phyloP scores from a whole-genome alignment of 2,113 vertebrate species.

The Oceanodroma tethys region DNA sequence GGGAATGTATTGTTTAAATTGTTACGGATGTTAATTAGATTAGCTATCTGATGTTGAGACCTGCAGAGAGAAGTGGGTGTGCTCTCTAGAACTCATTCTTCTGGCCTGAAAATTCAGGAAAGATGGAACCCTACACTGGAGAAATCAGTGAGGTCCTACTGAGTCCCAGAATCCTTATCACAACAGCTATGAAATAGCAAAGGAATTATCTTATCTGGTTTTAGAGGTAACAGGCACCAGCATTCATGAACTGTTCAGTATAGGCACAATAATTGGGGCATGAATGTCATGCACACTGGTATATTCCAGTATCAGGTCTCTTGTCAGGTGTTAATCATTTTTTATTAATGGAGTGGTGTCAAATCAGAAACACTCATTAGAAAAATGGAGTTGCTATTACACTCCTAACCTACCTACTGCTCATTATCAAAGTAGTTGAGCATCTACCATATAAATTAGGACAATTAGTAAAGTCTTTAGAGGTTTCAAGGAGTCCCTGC shows the following conservation, averaged over 20 bases:
- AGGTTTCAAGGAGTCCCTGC: not conserved
- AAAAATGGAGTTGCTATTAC: not conserved
- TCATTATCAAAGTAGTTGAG: not conserved
- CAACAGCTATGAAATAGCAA: conserved; percentile 40
- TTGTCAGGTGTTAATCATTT: not conserved
- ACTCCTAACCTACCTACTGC: not conserved
- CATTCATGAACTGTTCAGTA: conserved; percentile 34
- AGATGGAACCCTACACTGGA: conserved; percentile 51
- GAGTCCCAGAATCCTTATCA: conserved; percentile 65
- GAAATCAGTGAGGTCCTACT: conserved; percentile 54
- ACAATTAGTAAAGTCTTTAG: not conserved
- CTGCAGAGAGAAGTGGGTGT: conserved; percentile 33
- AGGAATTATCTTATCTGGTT: conserved; percentile 45
- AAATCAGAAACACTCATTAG: not conserved
- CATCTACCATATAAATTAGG: not conserved
- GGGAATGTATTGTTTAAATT: conserved; percentile 65
- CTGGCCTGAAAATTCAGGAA: conserved; percentile 66
- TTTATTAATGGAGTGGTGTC: not conserved
- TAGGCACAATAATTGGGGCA: not conserved
- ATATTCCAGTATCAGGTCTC: not conserved
- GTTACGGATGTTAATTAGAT: conserved; percentile 74
- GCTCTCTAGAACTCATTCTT: conserved; percentile 64
- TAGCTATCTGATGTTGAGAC: conserved; percentile 65
- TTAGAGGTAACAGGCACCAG: conserved; percentile 36
- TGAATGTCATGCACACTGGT: not conserved